Evolutionary conservation across 2,797 vertebrate species (phyloP).

Genomic region (Moxostoma hubbsi): DNA sequence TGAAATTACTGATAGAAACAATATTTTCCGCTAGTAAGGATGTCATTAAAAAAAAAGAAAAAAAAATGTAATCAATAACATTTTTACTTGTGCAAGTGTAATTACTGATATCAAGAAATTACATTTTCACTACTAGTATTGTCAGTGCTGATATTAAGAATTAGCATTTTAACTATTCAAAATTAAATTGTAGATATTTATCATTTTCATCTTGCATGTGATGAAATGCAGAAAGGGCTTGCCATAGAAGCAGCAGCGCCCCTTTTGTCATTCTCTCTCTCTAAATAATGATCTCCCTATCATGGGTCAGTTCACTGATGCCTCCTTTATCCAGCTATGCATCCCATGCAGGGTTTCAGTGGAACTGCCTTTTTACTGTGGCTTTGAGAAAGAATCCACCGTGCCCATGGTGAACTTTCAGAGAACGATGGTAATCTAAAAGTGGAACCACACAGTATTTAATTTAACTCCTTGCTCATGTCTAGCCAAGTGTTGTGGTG

Average conservation of each 20-base stretch:
- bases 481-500: constrained; percentile 4
- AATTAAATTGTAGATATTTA: too few species aligned
- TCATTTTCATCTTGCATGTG: too few species aligned
- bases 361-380: constrained; percentile 21
- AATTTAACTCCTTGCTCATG: neutral
- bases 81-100: too few species aligned
- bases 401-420: constrained; percentile 30
- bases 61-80: too few species aligned
- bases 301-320: constrained; percentile 54
- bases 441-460: constrained; percentile 7
- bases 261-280: constrained; percentile 35
- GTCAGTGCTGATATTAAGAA: too few species aligned
- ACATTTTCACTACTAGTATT: too few species aligned
- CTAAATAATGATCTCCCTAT: constrained; percentile 52
- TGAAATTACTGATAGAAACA: too few species aligned
- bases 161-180: too few species aligned
- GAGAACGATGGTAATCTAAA: constrained; percentile 39
- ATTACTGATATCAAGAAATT: too few species aligned
- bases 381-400: constrained; percentile 30
- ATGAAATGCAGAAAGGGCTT: too few species aligned
- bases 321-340: constrained; percentile 41
- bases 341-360: constrained; percentile 34
- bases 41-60: too few species aligned
- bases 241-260: neutral
- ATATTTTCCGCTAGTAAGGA: too few species aligned